Evolutionary conservation across 92 coral and sea anemone species (phyloP).

Genomic region (Hydrozoanthus gracilis): DNA sequence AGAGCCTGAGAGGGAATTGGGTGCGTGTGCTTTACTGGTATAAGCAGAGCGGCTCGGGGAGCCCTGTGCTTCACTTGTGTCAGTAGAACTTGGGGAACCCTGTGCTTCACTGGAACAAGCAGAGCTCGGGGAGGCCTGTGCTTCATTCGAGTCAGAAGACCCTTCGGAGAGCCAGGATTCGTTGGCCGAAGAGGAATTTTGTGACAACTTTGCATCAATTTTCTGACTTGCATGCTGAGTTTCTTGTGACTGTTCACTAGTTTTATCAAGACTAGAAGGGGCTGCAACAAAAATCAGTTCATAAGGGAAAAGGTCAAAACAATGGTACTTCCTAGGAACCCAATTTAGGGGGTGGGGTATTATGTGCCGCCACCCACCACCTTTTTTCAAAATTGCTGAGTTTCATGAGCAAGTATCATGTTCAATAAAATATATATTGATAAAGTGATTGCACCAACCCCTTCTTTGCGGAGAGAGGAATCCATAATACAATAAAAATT

Average conservation of each 20-base stretch:
- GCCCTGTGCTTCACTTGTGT: slow-evolving; percentile 5
- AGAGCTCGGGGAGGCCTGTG: neutral
- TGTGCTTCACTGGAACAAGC: neutral
- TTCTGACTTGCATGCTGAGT: neutral
- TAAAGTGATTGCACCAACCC: no score
- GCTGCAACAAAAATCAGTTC: neutral
- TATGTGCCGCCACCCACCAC: no score
- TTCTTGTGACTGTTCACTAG: neutral
- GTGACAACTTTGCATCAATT: neutral
- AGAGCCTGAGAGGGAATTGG: neutral
- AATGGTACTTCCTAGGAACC: neutral
- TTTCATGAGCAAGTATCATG: no score
- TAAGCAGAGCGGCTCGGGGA: neutral
- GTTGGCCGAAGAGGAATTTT: neutral
- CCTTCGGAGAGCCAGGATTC: neutral
- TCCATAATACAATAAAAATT: no score
- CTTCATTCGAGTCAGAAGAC: neutral
- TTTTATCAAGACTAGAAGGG: neutral
- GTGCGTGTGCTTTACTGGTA: neutral
- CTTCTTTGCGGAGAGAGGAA: no score
- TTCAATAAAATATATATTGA: no score
- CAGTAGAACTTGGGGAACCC: neutral
- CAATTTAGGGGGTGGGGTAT: neutral
- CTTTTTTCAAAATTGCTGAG: no score
- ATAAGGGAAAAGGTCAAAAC: no score